Percentiles rank a stretch among this genome's conserved stretches.
Evolutionary conservation across 2,888 invertebrate species (phyloP).

Genomic region (Electrophaes corylata): DNA sequence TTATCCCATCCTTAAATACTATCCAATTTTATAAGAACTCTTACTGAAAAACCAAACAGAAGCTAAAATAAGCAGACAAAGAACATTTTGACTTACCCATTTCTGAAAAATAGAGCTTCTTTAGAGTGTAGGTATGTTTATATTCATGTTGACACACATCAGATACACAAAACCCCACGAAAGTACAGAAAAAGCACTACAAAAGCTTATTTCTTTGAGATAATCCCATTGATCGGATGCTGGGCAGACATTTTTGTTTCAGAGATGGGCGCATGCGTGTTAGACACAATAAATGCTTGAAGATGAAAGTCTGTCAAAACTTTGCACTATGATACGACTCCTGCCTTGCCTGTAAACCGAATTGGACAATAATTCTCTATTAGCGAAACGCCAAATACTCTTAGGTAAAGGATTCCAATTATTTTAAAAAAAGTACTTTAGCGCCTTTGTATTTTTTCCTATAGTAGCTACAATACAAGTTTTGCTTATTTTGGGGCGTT

Average conservation of each 20-base stretch:
- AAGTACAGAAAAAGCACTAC: too few relatives aligned
- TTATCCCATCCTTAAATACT: neutral
- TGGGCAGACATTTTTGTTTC: slow-evolving; percentile 49
- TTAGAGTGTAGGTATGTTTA: neutral
- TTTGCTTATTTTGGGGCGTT: too few relatives aligned
- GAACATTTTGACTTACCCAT: slow-evolving; percentile 7
- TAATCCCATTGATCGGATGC: slow-evolving; percentile 38
- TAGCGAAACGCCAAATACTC: too few relatives aligned
- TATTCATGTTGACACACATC: slow-evolving; percentile 2
- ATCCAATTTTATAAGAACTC: neutral
- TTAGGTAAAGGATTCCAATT: too few relatives aligned
- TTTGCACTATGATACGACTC: too few relatives aligned
- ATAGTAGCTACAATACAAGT: too few relatives aligned
- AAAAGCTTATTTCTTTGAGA: slow-evolving; percentile 10
- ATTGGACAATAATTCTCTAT: too few relatives aligned
- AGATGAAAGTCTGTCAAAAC: too few relatives aligned
- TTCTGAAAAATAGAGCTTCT: neutral
- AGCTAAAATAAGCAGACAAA: neutral
- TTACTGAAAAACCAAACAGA: neutral
- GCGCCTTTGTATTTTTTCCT: too few relatives aligned
- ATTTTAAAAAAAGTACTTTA: too few relatives aligned
- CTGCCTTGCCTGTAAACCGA: too few relatives aligned
- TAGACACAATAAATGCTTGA: neutral
- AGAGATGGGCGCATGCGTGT: slow-evolving; percentile 47
- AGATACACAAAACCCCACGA: neutral